Evolutionary conservation across 2,113 vertebrate genomes (phyloP).

Genomic region (Perca schrenkii): DNA sequence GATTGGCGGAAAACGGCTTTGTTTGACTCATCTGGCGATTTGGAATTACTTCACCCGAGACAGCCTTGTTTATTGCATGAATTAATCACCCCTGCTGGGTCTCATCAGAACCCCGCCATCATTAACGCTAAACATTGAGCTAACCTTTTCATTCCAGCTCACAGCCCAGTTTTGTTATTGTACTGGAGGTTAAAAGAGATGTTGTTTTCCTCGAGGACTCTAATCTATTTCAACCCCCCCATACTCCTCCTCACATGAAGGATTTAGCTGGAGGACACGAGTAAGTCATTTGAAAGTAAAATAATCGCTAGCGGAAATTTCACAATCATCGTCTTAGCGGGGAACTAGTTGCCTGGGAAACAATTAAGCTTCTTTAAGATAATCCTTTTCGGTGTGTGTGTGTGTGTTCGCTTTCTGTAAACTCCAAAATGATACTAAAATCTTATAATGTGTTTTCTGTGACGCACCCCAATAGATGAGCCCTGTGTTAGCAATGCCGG

Average conservation of each 20-base stretch:
- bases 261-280: conserved; percentile 75
- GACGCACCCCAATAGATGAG: conserved; percentile 61
- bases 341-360: conserved; percentile 77
- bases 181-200: conserved; percentile 63
- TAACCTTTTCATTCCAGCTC: conserved; percentile 75
- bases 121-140: conserved; percentile 69
- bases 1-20: conserved; percentile 37
- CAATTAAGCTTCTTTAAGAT: conserved; percentile 77
- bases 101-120: conserved; percentile 64
- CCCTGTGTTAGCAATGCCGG: conserved; percentile 34
- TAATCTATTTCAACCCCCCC: conserved; percentile 67
- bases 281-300: conserved; percentile 81
- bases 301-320: conserved; percentile 79
- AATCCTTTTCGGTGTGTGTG: conserved; percentile 60
- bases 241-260: conserved; percentile 41
- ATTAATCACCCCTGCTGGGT: conserved; percentile 74
- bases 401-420: conserved; percentile 34
- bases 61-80: conserved; percentile 69
- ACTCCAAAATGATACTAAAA: conserved; percentile 45
- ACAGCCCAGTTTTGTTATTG: conserved; percentile 66
- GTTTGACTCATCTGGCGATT: conserved; percentile 67
- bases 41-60: conserved; percentile 65
- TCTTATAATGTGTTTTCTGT: conserved; percentile 54
- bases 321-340: conserved; percentile 72
- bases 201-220: conserved; percentile 73